phyloP scores from a whole-genome alignment of 2,113 vertebrate species.

The Coturnix japonica region DNA sequence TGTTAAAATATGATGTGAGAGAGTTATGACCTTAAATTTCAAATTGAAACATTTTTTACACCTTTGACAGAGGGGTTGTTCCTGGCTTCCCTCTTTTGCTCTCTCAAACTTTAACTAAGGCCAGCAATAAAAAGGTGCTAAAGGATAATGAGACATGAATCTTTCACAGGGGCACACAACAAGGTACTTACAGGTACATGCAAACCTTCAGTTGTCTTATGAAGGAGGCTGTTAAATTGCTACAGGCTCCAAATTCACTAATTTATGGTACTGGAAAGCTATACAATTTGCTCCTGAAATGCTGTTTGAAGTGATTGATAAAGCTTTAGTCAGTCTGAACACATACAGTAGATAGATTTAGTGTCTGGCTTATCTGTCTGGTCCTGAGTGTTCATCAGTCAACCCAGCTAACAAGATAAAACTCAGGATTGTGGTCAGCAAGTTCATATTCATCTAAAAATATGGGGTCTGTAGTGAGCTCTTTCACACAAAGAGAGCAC shows the following conservation, averaged over 20 bases:
- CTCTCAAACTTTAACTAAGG: neutral
- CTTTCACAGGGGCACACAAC: neutral
- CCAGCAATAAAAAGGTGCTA: neutral
- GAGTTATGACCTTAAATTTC: neutral
- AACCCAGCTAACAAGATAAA: constrained; percentile 35
- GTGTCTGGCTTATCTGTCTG: constrained; percentile 48
- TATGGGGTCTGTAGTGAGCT: constrained; percentile 10
- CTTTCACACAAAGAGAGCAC: constrained; percentile 46
- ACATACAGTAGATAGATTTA: constrained; percentile 62
- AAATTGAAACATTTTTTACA: constrained; percentile 8
- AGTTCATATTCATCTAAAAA: constrained; percentile 46
- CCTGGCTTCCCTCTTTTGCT: neutral
- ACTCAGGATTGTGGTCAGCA: constrained; percentile 46
- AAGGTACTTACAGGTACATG: neutral
- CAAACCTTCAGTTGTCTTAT: neutral
- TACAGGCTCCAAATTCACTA: neutral
- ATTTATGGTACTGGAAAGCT: constrained; percentile 43
- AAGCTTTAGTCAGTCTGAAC: constrained; percentile 42
- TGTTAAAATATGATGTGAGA: neutral
- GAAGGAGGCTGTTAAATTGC: neutral
- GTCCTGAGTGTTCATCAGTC: constrained; percentile 51
- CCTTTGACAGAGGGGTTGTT: neutral
- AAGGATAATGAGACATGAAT: neutral
- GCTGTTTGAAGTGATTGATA: constrained; percentile 56
- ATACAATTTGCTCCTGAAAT: constrained; percentile 43